These are phyloP conservation scores for Nothoprocta perdicaria DNA, from an alignment of 2,113 vertebrate species.

Conservation along the genomic window DNA sequence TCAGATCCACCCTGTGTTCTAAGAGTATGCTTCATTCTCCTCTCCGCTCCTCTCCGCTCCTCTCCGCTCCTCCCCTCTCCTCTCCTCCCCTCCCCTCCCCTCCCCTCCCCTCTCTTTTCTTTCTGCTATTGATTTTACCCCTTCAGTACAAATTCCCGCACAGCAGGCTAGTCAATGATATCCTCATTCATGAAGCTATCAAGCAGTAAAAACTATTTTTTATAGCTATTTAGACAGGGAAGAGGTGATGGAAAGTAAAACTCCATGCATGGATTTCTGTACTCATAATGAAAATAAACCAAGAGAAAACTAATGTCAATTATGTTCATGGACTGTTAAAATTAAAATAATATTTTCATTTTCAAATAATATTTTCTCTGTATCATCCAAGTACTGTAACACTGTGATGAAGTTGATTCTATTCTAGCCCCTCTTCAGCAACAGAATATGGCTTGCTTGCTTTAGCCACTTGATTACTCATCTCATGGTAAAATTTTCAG, in stretches of 20 bases:
- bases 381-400: accelerated
- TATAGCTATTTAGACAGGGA: neutral
- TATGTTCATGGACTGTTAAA: neutral
- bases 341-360: neutral
- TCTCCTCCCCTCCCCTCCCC: too few species aligned
- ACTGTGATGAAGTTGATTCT: neutral
- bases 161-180: neutral
- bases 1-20: neutral
- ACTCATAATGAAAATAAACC: neutral
- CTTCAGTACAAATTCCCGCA: neutral
- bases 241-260: neutral
- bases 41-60: neutral
- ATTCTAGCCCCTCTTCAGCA: neutral
- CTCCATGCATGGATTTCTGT: neutral
- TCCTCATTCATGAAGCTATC: neutral
- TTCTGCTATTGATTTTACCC: neutral
- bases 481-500: accelerated
- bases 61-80: too few species aligned
- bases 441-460: neutral
- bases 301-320: neutral
- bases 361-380: neutral
- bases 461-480: neutral
- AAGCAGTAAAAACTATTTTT: neutral
- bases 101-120: neutral
- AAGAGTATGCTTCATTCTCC: neutral